phyloP scores from a whole-genome alignment of 2,797 vertebrate species.

The Brachyrhaphis roseni region DNA sequence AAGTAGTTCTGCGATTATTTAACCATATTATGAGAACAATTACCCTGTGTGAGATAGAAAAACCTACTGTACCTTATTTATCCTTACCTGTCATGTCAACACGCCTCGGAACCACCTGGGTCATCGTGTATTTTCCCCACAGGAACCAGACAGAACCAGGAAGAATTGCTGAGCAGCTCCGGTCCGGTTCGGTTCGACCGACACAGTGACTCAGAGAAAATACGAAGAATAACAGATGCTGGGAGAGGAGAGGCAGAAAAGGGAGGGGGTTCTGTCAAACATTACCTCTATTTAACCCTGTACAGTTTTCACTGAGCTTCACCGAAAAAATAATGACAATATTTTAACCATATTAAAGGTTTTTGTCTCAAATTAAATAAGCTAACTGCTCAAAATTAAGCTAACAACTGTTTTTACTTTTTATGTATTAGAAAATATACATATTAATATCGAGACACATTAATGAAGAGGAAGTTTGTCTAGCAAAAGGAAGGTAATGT shows the following conservation, averaged over 20 bases:
- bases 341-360: neutral
- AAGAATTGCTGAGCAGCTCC: neutral
- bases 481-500: neutral
- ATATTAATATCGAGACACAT: neutral
- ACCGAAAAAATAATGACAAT: neutral
- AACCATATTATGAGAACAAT: neutral
- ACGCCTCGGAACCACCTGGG: conserved; percentile 47
- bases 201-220: conserved; percentile 56
- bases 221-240: conserved; percentile 26
- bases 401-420: neutral
- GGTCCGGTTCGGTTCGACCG: conserved; percentile 2
- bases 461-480: neutral
- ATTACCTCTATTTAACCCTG: neutral
- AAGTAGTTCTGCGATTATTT: neutral
- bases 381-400: neutral
- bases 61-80: neutral
- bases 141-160: neutral
- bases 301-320: neutral
- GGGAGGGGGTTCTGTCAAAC: conserved; percentile 4
- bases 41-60: neutral
- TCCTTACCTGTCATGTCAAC: conserved; percentile 67
- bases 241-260: neutral
- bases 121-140: conserved; percentile 38
- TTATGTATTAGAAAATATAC: neutral
- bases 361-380: neutral